Conservation (phyloP, 2,888 invertebrate species). For the Acrocera orbiculus region DNA sequence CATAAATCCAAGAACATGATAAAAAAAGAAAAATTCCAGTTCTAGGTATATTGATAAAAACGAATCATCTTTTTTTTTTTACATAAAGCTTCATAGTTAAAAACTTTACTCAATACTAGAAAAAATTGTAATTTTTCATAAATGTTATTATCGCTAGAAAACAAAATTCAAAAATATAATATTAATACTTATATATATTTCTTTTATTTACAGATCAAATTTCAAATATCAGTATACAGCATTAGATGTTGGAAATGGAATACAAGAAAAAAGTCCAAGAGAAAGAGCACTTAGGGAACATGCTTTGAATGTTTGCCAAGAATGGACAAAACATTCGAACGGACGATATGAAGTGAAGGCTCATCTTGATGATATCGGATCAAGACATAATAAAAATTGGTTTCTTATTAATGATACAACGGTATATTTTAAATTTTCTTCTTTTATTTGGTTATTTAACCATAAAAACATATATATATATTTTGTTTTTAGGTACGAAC, state of each 20-base stretch:
- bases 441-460: neutral
- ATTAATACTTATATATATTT: too few relatives aligned
- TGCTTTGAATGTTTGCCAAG: slow-evolving; percentile 45
- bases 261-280: slow-evolving; percentile 42
- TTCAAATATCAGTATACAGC: slow-evolving; percentile 44
- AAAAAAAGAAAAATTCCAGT: too few relatives aligned
- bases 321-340: slow-evolving; percentile 36
- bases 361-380: slow-evolving; percentile 67
- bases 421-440: slow-evolving; percentile 23
- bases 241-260: slow-evolving; percentile 39
- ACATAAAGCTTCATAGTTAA: too few relatives aligned
- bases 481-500: slow-evolving; percentile 25
- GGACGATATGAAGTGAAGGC: slow-evolving; percentile 61
- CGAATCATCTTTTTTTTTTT: too few relatives aligned
- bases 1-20: too few relatives aligned
- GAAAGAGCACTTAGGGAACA: slow-evolving; percentile 47
- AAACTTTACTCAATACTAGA: too few relatives aligned
- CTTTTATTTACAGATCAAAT: slow-evolving; percentile 22
- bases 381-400: slow-evolving; percentile 77
- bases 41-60: too few relatives aligned
- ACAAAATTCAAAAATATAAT: too few relatives aligned
- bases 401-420: slow-evolving; percentile 72
- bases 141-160: too few relatives aligned
- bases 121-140: too few relatives aligned
- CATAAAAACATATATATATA: neutral